Conservation (phyloP, 2,113 vertebrate genomes). For the Regulus satrapa region DNA sequence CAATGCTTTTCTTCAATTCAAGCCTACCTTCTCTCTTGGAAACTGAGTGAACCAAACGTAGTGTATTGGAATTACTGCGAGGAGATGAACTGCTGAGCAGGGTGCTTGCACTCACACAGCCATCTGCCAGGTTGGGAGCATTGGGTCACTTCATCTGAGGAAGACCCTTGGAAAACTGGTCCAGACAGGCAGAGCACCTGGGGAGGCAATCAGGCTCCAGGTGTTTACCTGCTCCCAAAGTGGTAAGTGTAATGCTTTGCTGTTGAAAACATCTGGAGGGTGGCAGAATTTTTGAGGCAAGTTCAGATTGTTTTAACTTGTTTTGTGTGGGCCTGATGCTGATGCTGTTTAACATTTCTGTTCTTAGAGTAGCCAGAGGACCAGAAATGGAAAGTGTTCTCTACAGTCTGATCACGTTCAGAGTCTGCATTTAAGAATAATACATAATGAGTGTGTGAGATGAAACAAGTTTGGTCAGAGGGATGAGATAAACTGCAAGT, state of each 20-base stretch:
- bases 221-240: accelerated
- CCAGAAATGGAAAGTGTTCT: background rate
- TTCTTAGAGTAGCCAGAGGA: background rate
- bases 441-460: background rate
- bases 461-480: background rate
- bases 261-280: background rate
- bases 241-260: background rate
- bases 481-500: background rate
- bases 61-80: background rate
- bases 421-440: background rate
- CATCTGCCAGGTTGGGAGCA: accelerated
- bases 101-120: accelerated
- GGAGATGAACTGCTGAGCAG: background rate
- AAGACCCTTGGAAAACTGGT: background rate
- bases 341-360: background rate
- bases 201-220: accelerated
- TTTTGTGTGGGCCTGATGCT: background rate
- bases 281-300: background rate
- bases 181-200: accelerated
- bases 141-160: background rate
- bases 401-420: background rate
- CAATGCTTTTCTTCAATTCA: background rate
- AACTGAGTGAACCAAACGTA: background rate
- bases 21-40: background rate
- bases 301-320: background rate